Evolutionary conservation across 2,797 vertebrate genomes (phyloP).

Genomic region (Hypotaenidia philippensis): DNA sequence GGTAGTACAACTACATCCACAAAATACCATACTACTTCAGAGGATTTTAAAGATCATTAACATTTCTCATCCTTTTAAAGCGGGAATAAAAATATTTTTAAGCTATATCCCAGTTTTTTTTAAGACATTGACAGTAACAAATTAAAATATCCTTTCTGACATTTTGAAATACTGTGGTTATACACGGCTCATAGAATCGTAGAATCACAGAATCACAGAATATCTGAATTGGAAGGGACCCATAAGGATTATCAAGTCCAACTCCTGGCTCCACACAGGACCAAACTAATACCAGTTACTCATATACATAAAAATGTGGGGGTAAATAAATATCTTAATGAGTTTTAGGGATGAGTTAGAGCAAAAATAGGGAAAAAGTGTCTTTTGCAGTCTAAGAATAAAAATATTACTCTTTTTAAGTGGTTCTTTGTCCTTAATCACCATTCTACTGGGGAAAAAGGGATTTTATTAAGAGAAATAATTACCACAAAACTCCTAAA

Average conservation of each 20-base stretch:
- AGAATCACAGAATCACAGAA: background rate
- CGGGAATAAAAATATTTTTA: background rate
- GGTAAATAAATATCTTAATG: background rate
- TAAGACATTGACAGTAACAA: background rate
- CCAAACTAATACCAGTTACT: too few relatives aligned
- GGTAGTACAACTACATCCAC: background rate
- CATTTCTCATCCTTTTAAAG: background rate
- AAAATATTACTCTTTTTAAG: background rate
- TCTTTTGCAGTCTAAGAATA: background rate
- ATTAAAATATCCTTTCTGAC: background rate
- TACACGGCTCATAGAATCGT: background rate
- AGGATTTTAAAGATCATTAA: background rate
- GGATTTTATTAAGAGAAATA: constrained; percentile 19
- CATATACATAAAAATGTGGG: background rate
- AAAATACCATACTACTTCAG: background rate
- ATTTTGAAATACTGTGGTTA: background rate
- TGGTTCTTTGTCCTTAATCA: constrained; percentile 10
- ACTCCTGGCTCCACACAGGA: too few relatives aligned
- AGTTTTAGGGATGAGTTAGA: background rate
- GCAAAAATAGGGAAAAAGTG: background rate
- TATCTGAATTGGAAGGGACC: too few relatives aligned
- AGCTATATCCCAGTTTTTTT: background rate
- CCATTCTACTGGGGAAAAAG: background rate
- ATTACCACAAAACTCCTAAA: constrained; percentile 19
- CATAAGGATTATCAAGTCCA: too few relatives aligned